Base-by-base conservation (phyloP, 2,797 vertebrate species). In the Melopsittacus undulatus region DNA sequence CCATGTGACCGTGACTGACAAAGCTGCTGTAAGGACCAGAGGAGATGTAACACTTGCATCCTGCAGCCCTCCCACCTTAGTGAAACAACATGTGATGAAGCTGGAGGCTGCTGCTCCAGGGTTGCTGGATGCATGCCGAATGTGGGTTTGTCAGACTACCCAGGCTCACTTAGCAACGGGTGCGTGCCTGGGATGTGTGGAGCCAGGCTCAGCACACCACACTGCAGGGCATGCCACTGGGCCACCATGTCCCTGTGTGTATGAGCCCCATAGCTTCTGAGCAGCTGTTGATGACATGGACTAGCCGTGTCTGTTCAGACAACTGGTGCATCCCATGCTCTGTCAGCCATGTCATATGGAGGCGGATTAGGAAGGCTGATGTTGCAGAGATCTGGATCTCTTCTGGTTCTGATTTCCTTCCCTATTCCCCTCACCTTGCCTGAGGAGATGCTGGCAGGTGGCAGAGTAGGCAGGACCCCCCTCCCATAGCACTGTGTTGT, bases 261-360 rank as follows among this genome's bases (percentile, higher is more conserved):
- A 36, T 57, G 24, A 64, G 52, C 24, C 48, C 30, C 67, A 72
- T 5, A 7, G n/a, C 40, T 90, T 59, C 61, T 78, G 78, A 75
- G 52, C 34, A 81, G 62, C 48, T 34, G 72, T 59, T 82, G 49
- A 56, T 85, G 59, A 27, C 15, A 49, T 76, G 68, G 46, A 36
- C 42, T 38, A 69, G 16, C 32, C 0, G 0, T 26, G 18, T 73
- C 70, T 10, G 2, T 49, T 87, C 32, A 57, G 59, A 32, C 6
- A 34, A 21, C 11, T 0, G 0, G 20, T 56, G 46, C 9, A 8
- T 43, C 36, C 79, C 62, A 30, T 2, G 0, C 10, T 83, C 42
- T 7, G 3, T 64, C 59, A 79, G 15, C 16, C 0, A 0, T 24
- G 32, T 34, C 30, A 10, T 20, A 2, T 34, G 29, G 36, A 75